These are phyloP conservation scores for Gyps fulvus DNA, from an alignment of 2,113 vertebrate genomes.

Conservation along the genomic window DNA sequence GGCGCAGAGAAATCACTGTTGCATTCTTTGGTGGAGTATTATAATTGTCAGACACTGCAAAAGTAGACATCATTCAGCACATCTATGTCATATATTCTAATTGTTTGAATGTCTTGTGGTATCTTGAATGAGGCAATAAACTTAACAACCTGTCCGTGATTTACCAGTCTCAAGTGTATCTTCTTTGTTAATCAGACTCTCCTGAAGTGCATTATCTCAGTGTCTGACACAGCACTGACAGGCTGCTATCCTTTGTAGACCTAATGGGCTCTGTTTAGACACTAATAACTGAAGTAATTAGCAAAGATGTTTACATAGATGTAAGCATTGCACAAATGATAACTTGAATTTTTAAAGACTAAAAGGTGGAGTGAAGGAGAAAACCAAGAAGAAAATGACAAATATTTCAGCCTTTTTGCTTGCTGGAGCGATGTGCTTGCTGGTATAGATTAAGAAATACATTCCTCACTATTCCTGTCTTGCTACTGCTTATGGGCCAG, in stretches of 20 bases:
- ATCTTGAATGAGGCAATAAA: background rate
- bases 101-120: background rate
- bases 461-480: background rate
- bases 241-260: background rate
- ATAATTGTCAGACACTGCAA: background rate
- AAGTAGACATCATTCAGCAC: background rate
- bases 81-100: background rate
- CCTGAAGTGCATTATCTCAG: background rate
- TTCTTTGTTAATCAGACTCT: background rate
- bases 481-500: background rate
- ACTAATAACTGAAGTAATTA: background rate
- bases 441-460: background rate
- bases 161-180: background rate
- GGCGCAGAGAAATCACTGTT: background rate
- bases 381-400: background rate
- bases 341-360: background rate
- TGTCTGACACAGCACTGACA: background rate
- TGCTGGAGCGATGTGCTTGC: background rate
- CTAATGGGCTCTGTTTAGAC: background rate
- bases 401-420: background rate
- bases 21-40: background rate
- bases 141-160: background rate
- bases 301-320: background rate
- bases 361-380: background rate
- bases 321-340: background rate